Base-by-base conservation (phyloP, 2,113 vertebrate genomes). In the Cyphomyrus discorhynchus region DNA sequence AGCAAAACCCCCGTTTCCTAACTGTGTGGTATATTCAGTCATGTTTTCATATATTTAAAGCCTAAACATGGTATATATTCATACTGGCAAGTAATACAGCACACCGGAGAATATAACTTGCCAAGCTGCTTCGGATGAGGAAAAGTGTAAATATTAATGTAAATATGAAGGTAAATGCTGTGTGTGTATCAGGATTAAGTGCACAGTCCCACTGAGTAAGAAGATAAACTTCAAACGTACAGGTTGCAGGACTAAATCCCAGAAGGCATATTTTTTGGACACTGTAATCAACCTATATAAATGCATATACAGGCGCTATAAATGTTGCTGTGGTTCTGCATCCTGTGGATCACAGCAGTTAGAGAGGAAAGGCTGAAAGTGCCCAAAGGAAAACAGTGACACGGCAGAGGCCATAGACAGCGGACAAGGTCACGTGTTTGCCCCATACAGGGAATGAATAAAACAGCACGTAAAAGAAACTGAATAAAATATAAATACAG, bases 171-270 rank as follows among this genome's bases (percentile, higher is more conserved):
- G 31, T 77, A 42, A 35, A 80, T 80, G 74, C 35, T 80, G 31
- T 42, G n/a, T 35, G 74, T 7, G 35, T 42, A 42, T 80, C 31
- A 42, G 74, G 31, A 80, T 80, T 80, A 42, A 19, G 15, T 42
- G 74, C 74, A 80, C 17, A 19, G 74, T 80, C 35, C 74, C 35
- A 19, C 35, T 42, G 74, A 42, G 35, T 42, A 19, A 80, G 74
- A 39, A 80, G 74, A 80, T 39, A 80, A 80, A 80, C 74, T 80
- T 80, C 74, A 80, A 80, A 42, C 74, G 10, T 80, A n/a, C 74
- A 80, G 74, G 74, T 80, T 80, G 74, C 74, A 42, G 74, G 74
- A 42, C 74, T 80, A 80, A 80, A 80, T 80, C 74, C 74, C 74
- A 42, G 31, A 39, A 80, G n/a, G 74, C 35, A 6, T 80, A 80